phyloP scores from a whole-genome alignment of 1,140 invertebrate species.

The Sarcophaga peregrina region DNA sequence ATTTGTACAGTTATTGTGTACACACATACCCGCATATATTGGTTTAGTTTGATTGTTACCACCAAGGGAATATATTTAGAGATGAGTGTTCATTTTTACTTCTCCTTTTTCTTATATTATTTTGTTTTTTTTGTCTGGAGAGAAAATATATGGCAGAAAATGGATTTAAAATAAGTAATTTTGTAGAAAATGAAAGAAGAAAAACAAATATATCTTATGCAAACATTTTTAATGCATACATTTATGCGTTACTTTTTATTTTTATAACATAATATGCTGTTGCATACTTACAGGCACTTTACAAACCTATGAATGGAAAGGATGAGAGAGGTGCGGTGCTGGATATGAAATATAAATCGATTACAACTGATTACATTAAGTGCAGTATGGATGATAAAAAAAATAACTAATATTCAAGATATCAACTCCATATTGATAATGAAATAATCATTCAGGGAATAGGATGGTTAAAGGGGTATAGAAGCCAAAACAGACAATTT shows the following conservation, averaged over 20 bases:
- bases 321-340: neutral
- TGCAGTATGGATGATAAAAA: neutral
- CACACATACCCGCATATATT: neutral
- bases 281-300: neutral
- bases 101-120: too few relatives aligned
- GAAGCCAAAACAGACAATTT: neutral
- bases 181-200: neutral
- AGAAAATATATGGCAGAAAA: neutral
- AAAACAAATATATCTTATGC: neutral
- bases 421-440: too few relatives aligned
- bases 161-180: slow-evolving; percentile 6
- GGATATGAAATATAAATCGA: neutral
- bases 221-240: neutral
- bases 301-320: too few relatives aligned
- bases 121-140: neutral
- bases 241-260: neutral
- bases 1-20: too few relatives aligned
- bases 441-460: neutral
- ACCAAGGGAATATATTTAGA: neutral
- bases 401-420: too few relatives aligned
- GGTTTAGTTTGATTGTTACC: neutral
- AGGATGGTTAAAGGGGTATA: neutral
- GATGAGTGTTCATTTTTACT: neutral
- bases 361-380: neutral
- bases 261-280: neutral